phyloP scores from a whole-genome alignment of 2,113 vertebrate species.

The Cnemophilus loriae region DNA sequence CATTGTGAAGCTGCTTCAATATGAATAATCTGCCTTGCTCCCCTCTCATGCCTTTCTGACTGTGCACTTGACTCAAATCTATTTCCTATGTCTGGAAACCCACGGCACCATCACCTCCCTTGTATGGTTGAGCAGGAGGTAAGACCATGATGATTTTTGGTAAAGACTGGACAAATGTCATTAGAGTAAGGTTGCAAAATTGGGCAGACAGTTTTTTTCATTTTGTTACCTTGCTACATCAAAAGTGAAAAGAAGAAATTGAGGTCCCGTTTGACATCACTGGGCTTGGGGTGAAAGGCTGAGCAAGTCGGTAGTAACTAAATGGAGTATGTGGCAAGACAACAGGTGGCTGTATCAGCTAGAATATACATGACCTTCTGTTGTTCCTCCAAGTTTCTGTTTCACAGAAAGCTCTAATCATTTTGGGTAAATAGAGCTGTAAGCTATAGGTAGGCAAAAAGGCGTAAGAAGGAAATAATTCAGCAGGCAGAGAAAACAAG shows the following conservation, averaged over 20 bases:
- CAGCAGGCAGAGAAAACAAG: background rate
- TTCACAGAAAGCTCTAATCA: background rate
- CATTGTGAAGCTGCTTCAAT: background rate
- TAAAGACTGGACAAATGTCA: background rate
- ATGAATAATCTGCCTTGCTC: background rate
- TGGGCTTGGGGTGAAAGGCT: background rate
- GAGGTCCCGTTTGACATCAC: background rate
- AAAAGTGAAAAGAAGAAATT: background rate
- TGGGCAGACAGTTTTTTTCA: background rate
- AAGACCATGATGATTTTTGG: background rate
- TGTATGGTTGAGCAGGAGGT: fast-evolving
- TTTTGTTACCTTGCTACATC: background rate
- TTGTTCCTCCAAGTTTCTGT: background rate
- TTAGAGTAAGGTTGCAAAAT: background rate
- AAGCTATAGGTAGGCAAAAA: background rate
- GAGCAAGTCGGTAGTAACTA: background rate
- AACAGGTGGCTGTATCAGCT: background rate
- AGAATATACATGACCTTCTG: background rate
- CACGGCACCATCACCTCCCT: background rate
- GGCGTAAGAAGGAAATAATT: background rate
- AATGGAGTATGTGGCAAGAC: background rate
- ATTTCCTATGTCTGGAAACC: background rate
- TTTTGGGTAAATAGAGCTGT: constrained; percentile 8
- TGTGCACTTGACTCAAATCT: background rate
- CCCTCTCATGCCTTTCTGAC: background rate